phyloP scores from a whole-genome alignment of 2,888 invertebrate genomes.

The Tiliacea citrago region DNA sequence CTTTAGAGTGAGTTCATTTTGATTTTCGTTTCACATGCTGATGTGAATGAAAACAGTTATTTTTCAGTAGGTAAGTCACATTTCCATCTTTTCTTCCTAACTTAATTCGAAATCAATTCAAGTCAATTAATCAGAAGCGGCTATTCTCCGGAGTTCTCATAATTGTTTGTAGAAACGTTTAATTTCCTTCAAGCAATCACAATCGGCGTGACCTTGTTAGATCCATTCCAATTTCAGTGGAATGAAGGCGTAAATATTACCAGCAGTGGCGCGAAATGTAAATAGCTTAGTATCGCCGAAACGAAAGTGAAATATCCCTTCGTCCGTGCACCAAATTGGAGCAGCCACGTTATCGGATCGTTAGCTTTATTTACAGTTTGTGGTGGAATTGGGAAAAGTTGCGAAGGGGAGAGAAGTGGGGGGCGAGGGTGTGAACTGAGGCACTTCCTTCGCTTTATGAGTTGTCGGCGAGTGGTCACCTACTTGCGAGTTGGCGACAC shows the following conservation, averaged over 20 bases:
- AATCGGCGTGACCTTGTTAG: conserved; percentile 66
- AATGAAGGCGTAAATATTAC: conserved; percentile 66
- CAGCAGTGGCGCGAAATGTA: conserved; percentile 62
- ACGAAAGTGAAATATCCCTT: conserved; percentile 76
- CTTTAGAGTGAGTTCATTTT: neutral
- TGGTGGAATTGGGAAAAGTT: conserved; percentile 66
- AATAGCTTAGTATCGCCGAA: conserved; percentile 66
- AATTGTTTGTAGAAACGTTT: conserved; percentile 63
- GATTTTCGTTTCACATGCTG: neutral
- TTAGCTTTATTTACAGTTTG: conserved; percentile 75
- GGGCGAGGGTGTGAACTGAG: conserved; percentile 54
- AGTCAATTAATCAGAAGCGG: conserved; percentile 59
- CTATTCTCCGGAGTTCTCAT: conserved; percentile 42
- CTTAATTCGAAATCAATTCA: conserved; percentile 44
- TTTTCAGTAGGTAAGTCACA: conserved; percentile 6
- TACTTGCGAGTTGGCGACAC: conserved; percentile 67
- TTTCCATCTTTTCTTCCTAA: neutral
- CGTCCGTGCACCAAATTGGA: conserved; percentile 68
- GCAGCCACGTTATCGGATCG: conserved; percentile 73
- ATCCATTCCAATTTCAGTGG: conserved; percentile 65
- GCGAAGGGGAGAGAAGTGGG: conserved; percentile 41
- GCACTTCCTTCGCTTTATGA: conserved; percentile 71
- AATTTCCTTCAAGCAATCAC: conserved; percentile 60
- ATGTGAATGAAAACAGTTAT: neutral
- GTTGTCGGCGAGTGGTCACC: conserved; percentile 74